Conservation (phyloP, 2,113 vertebrate species). For the Corythaeola cristata region DNA sequence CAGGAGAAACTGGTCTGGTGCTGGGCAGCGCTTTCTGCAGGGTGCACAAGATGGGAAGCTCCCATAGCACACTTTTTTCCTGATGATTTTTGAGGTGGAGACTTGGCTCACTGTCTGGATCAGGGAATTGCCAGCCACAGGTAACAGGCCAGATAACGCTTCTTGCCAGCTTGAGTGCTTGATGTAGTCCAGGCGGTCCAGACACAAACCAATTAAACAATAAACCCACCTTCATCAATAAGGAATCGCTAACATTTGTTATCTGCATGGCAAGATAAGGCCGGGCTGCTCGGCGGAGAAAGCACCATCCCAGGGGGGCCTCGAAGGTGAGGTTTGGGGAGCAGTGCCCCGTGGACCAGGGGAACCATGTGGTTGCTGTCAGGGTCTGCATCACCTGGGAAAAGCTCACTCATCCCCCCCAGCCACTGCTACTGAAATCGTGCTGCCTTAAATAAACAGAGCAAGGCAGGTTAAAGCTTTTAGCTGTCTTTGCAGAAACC, state of each 20-base stretch:
- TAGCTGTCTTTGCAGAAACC: slow-evolving; percentile 75
- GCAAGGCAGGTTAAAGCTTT: slow-evolving; percentile 72
- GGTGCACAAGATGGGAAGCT: background rate
- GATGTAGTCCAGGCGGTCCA: background rate
- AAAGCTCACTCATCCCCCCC: background rate
- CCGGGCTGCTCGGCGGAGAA: background rate
- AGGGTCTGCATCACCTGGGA: background rate
- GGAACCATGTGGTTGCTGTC: background rate
- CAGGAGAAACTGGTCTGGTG: background rate
- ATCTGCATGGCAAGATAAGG: background rate
- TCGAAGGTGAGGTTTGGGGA: background rate
- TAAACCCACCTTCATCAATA: background rate
- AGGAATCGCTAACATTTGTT: background rate
- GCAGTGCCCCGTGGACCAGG: background rate
- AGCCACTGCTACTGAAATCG: slow-evolving; percentile 60
- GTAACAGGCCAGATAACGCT: background rate
- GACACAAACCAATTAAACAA: background rate
- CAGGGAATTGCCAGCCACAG: background rate
- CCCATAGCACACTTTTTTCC: background rate
- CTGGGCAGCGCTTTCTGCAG: background rate
- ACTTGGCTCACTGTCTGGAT: background rate
- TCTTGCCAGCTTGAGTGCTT: background rate
- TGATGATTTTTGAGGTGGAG: background rate
- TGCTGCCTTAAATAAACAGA: slow-evolving; percentile 80
- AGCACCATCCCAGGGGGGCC: rapidly evolving